Conservation (phyloP, 2,888 invertebrate genomes). For the Amiota communis region DNA sequence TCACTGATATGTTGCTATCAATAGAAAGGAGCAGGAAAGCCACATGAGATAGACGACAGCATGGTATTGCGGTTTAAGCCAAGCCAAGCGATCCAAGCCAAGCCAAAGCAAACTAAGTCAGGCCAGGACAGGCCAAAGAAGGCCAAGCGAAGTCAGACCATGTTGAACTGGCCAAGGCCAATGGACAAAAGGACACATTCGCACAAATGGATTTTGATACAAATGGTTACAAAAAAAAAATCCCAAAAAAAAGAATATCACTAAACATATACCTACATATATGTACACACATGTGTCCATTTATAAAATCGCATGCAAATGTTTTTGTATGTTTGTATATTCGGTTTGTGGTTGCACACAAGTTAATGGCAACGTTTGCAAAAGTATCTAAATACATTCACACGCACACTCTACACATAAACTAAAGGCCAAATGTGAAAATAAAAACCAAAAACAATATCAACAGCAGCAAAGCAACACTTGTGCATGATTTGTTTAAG, state of each 20-base stretch:
- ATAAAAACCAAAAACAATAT: background rate
- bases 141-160: background rate
- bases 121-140: background rate
- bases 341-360: background rate
- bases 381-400: background rate
- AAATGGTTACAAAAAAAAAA: too few species aligned
- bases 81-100: background rate
- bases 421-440: conserved; percentile 1
- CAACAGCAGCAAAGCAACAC: too few species aligned
- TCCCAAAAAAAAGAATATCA: background rate
- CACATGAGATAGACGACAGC: conserved; percentile 29
- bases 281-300: background rate
- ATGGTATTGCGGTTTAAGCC: background rate
- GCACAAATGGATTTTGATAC: conserved; percentile 6
- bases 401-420: conserved; percentile 12
- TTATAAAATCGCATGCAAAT: background rate
- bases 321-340: background rate
- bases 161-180: background rate
- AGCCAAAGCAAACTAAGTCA: background rate
- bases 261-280: background rate
- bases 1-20: conserved; percentile 35
- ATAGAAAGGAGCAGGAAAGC: conserved; percentile 29
- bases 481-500: too few species aligned
- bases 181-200: background rate
- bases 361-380: conserved; percentile 17